Evolutionary conservation across 2,888 invertebrate species (phyloP).

Genomic region (Corythucha ciliata): DNA sequence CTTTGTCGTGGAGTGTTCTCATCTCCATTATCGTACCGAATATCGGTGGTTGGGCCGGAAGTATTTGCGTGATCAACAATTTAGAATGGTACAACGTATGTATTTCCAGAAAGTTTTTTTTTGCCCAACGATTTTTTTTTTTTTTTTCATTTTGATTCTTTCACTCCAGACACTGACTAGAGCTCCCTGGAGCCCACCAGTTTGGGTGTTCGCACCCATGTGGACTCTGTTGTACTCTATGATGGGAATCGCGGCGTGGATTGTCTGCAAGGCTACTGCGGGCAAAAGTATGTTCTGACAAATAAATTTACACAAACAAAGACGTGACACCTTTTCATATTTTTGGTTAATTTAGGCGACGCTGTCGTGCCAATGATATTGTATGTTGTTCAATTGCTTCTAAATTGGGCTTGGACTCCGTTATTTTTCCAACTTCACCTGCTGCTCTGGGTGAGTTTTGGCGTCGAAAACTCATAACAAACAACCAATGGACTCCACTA

Average conservation of each 20-base stretch:
- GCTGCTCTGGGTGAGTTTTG: slow-evolving; percentile 3
- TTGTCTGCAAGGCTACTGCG: slow-evolving; percentile 17
- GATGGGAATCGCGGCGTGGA: slow-evolving; percentile 19
- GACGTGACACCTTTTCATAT: background rate
- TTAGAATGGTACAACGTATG: slow-evolving; percentile 62
- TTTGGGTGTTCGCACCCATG: slow-evolving; percentile 13
- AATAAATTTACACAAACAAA: background rate
- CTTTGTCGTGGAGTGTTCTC: slow-evolving; percentile 36
- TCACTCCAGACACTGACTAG: slow-evolving; percentile 2
- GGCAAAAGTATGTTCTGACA: too few species aligned
- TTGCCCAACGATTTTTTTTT: too few species aligned
- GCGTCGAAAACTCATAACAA: too few species aligned
- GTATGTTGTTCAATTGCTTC: slow-evolving; percentile 11
- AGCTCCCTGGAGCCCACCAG: slow-evolving; percentile 4
- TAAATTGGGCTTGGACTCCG: slow-evolving; percentile 19
- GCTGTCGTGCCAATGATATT: slow-evolving; percentile 7
- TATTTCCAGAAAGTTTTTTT: too few species aligned
- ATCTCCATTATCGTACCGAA: slow-evolving; percentile 57
- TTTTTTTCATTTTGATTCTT: too few species aligned
- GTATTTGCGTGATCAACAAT: slow-evolving; percentile 54
- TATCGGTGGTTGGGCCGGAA: slow-evolving; percentile 59
- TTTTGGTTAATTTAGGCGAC: slow-evolving; percentile 10
- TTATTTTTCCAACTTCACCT: slow-evolving; percentile 10
- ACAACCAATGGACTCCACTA: too few species aligned
- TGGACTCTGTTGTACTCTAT: slow-evolving; percentile 18